Evolutionary conservation across 2,888 invertebrate species (phyloP).

Genomic region (Danaus chrysippus): DNA sequence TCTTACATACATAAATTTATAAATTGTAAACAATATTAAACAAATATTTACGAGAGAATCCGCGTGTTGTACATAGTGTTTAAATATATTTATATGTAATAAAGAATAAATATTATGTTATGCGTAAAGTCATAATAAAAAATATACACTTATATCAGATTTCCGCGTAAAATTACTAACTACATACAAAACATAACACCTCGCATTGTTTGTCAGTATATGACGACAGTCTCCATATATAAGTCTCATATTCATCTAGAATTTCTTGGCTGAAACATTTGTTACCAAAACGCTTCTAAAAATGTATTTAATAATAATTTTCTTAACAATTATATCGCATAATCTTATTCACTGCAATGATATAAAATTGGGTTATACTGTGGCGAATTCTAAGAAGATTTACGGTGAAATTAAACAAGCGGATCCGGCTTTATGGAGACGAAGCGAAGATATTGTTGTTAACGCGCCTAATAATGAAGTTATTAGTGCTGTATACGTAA

Average conservation of each 20-base stretch:
- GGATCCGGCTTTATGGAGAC: conserved; percentile 59
- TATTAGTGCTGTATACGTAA: conserved; percentile 57
- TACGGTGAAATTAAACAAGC: conserved; percentile 58
- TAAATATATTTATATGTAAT: no score
- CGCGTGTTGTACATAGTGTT: no score
- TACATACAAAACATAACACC: no score
- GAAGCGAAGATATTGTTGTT: conserved; percentile 55
- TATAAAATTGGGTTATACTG: conserved; percentile 43
- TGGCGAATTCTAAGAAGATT: conserved; percentile 46
- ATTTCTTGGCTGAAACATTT: not conserved
- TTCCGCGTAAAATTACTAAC: no score
- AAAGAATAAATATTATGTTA: no score
- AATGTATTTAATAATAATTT: conserved; percentile 17
- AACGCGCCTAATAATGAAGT: conserved; percentile 51
- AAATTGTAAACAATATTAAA: no score
- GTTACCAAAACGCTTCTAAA: conserved; percentile 6
- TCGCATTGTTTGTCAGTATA: no score
- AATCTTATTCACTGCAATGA: conserved; percentile 41
- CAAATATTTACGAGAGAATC: no score
- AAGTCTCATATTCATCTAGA: no score
- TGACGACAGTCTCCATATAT: no score
- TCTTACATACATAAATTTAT: no score
- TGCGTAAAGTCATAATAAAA: no score
- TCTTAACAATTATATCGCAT: conserved; percentile 14
- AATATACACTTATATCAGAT: conserved; percentile 13